These are phyloP conservation scores for Mystacornis crossleyi DNA, from an alignment of 2,113 vertebrate genomes.

Conservation along the genomic window DNA sequence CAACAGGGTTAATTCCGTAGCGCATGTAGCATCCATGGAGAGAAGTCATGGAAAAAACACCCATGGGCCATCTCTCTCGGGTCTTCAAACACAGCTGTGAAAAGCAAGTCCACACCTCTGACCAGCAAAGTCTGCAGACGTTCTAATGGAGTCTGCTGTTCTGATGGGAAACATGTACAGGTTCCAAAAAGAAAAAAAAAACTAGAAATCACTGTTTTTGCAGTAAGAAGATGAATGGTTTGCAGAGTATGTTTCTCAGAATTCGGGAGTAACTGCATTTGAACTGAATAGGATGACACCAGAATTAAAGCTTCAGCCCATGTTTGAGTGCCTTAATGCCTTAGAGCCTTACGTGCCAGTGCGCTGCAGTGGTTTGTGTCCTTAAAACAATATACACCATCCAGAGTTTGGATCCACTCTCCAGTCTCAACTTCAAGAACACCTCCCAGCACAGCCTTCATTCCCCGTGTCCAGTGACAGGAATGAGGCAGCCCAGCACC, in stretches of 20 bases:
- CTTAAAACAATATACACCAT: not conserved
- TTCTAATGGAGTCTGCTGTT: not conserved
- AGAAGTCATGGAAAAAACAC: not conserved
- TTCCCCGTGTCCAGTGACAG: not conserved
- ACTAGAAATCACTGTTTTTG: not conserved
- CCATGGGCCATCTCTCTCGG: not conserved
- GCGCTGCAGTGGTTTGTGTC: not conserved
- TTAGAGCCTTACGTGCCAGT: not conserved
- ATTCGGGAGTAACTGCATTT: not conserved
- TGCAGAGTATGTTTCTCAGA: not conserved
- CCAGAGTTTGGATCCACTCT: not conserved
- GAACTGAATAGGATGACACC: not conserved
- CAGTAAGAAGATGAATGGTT: not conserved
- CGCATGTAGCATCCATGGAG: accelerated
- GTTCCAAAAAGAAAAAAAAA: not conserved
- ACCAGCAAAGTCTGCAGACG: not conserved
- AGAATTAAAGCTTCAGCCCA: not conserved
- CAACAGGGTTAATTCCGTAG: not conserved
- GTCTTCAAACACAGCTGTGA: not conserved
- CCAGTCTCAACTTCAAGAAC: not conserved
- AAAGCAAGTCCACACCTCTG: not conserved
- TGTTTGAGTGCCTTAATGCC: not conserved
- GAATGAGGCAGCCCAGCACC: not conserved
- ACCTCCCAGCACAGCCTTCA: not conserved
- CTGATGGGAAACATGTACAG: not conserved